Evolutionary conservation across 2,797 vertebrate species (phyloP).

Genomic region (Bradypus variegatus): DNA sequence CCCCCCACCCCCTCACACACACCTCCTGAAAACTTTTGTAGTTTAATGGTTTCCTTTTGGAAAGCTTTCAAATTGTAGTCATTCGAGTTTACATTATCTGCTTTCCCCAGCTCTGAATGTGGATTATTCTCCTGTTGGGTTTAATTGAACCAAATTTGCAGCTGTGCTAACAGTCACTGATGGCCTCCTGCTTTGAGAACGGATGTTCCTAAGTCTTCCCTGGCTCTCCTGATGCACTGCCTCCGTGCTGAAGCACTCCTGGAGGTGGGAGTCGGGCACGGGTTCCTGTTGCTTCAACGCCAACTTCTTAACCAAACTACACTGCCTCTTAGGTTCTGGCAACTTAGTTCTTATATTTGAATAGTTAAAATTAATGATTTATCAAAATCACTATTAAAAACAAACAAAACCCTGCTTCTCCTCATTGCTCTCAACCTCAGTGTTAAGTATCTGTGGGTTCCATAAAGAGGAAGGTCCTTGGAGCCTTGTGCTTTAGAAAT

Average conservation of each 20-base stretch:
- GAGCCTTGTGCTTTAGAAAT: background rate
- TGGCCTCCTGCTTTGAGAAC: background rate
- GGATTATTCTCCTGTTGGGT: constrained; percentile 15
- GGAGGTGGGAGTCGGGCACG: background rate
- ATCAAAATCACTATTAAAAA: background rate
- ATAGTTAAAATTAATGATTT: background rate
- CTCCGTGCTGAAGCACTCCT: background rate
- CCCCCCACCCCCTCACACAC: background rate
- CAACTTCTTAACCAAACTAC: background rate
- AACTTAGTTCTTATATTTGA: background rate
- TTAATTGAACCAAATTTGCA: constrained; percentile 31
- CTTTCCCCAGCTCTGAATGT: background rate
- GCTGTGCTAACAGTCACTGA: constrained; percentile 26
- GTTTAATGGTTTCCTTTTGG: constrained; percentile 39
- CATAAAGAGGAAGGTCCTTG: background rate
- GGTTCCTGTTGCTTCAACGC: background rate
- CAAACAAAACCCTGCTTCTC: background rate
- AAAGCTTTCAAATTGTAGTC: constrained; percentile 36
- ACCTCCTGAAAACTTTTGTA: background rate
- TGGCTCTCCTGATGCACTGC: background rate
- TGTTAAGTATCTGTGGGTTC: background rate
- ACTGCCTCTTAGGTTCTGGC: background rate
- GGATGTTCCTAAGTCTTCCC: background rate
- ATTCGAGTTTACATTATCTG: background rate
- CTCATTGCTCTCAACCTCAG: background rate